Evolutionary conservation across 1,140 invertebrate genomes (phyloP).

Genomic region (Procambarus clarkii): DNA sequence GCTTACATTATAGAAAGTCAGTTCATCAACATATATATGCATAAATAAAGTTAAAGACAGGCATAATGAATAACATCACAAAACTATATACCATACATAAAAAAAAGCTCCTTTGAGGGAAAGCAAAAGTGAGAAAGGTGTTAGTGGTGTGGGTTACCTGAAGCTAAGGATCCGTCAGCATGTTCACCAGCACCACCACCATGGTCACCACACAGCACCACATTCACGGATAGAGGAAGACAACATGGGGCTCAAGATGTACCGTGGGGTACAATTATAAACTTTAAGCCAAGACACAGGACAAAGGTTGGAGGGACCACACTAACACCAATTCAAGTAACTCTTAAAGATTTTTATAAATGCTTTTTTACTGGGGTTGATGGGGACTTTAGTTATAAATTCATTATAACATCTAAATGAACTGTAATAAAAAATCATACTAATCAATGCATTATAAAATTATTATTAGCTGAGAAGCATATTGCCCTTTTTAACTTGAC

Average conservation of each 20-base stretch:
- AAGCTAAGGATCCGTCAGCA: conserved; percentile 19
- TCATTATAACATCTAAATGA: not conserved
- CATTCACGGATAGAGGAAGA: conserved; percentile 29
- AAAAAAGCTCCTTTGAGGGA: not conserved
- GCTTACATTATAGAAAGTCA: no score
- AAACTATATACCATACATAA: no score
- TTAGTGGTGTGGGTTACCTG: conserved; percentile 26
- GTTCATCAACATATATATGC: no score
- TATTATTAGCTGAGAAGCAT: not conserved
- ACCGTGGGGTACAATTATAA: not conserved
- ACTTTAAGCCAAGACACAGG: not conserved
- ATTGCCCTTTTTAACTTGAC: no score
- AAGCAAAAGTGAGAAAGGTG: not conserved
- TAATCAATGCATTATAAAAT: not conserved
- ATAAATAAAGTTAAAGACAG: not conserved
- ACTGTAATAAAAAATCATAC: not conserved
- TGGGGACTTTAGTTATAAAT: not conserved
- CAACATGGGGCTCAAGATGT: not conserved
- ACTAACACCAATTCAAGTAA: not conserved
- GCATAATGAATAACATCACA: not conserved
- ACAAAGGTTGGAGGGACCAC: not conserved
- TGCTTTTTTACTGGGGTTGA: not conserved
- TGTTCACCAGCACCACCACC: conserved; percentile 23
- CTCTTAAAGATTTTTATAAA: not conserved
- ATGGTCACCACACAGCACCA: conserved; percentile 1